Conservation (phyloP, 2,888 invertebrate species). For the Amblyjoppa fuscipennis region DNA sequence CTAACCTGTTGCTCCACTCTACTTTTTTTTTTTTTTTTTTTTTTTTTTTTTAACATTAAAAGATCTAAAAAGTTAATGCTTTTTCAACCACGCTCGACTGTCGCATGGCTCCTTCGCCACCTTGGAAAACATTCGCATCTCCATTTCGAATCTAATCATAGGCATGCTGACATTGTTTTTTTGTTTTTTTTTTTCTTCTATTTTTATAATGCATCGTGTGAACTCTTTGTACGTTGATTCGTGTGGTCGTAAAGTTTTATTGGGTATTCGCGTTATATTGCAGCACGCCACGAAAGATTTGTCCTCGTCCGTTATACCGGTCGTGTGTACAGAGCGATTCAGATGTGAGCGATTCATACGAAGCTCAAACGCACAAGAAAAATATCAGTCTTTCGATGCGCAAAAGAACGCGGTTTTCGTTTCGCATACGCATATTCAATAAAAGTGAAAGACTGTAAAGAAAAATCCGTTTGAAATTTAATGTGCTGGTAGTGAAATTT, state of each 20-base stretch:
- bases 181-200: background rate
- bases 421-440: background rate
- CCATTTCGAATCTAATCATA: slow-evolving; percentile 17
- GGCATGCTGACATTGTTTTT: slow-evolving; percentile 27
- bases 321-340: slow-evolving; percentile 18
- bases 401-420: background rate
- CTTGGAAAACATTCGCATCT: slow-evolving; percentile 28
- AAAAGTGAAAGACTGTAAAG: background rate
- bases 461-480: no score
- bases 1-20: background rate
- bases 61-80: background rate
- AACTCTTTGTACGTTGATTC: slow-evolving; percentile 34
- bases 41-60: background rate
- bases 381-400: background rate
- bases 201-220: slow-evolving; percentile 7
- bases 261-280: slow-evolving; percentile 30
- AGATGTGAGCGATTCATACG: background rate
- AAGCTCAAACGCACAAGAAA: background rate
- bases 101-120: slow-evolving; percentile 55
- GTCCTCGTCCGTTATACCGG: slow-evolving; percentile 10
- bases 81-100: slow-evolving; percentile 36
- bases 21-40: background rate
- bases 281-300: slow-evolving; percentile 30
- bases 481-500: no score
- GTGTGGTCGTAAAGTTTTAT: slow-evolving; percentile 6